Percentiles rank a stretch among this genome's conserved stretches.
These are phyloP conservation scores for Notolepis coatsorum DNA, from an alignment of 2,797 vertebrate genomes.

Conservation along the genomic window DNA sequence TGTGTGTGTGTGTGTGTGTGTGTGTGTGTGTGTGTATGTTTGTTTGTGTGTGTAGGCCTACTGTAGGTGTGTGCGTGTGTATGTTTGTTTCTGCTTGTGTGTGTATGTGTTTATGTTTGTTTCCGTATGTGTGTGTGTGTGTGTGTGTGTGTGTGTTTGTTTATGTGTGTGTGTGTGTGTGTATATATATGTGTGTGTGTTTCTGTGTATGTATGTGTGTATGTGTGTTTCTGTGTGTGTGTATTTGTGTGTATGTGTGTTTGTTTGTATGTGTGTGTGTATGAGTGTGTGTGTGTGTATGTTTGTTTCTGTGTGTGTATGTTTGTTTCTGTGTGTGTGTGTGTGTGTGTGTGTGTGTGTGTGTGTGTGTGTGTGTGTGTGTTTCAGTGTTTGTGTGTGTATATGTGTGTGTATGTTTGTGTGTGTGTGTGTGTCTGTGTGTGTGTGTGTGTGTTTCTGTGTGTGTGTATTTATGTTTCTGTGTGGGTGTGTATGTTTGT, in stretches of 20 bases:
- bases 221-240: neutral
- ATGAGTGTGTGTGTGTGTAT: neutral
- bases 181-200: neutral
- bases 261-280: neutral
- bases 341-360: conserved; percentile 5
- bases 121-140: neutral
- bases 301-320: conserved; percentile 1
- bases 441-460: neutral
- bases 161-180: neutral
- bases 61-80: neutral
- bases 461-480: no score
- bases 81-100: neutral
- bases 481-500: neutral
- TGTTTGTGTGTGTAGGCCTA: no score
- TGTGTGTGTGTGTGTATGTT: neutral
- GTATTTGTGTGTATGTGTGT: conserved; percentile 1
- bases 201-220: neutral
- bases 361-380: neutral
- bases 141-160: neutral
- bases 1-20: neutral
- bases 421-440: conserved; percentile 2
- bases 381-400: no score
- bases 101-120: no score
- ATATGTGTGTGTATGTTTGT: neutral
- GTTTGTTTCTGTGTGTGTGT: no score